Conservation (phyloP, 1,140 invertebrate species). For the Rhizoglyphus robini region DNA sequence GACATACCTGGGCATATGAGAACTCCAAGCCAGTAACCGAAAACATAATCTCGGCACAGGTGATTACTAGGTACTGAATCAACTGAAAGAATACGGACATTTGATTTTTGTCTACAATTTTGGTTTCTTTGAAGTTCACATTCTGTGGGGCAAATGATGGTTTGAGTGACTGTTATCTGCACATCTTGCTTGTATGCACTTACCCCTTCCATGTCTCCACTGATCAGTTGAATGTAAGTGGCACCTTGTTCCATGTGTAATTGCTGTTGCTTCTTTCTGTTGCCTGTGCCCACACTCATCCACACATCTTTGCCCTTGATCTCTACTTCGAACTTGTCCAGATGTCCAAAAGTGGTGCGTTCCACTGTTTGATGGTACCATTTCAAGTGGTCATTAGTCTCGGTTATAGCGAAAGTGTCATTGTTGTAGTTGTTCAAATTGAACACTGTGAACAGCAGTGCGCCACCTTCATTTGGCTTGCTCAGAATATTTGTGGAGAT, state of each 20-base stretch:
- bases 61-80: conserved; percentile 77
- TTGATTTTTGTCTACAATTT: conserved; percentile 5
- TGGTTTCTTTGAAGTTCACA: neutral
- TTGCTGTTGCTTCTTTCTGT: neutral
- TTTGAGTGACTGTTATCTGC: neutral
- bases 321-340: conserved; percentile 2
- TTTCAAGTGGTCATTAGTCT: neutral
- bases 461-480: conserved; percentile 1
- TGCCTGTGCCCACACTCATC: neutral
- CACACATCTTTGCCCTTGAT: neutral
- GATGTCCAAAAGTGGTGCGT: neutral
- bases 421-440: conserved; percentile 10
- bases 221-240: neutral
- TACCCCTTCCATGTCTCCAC: conserved; percentile 5
- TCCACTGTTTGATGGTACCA: neutral
- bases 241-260: neutral
- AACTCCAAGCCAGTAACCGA: conserved; percentile 82
- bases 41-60: conserved; percentile 70
- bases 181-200: neutral
- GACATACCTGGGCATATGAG: conserved; percentile 64
- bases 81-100: conserved; percentile 50
- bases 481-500: neutral
- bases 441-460: conserved; percentile 1
- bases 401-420: neutral
- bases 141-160: neutral